Conservation (phyloP, 2,888 invertebrate genomes). For the Gibbula magus region DNA sequence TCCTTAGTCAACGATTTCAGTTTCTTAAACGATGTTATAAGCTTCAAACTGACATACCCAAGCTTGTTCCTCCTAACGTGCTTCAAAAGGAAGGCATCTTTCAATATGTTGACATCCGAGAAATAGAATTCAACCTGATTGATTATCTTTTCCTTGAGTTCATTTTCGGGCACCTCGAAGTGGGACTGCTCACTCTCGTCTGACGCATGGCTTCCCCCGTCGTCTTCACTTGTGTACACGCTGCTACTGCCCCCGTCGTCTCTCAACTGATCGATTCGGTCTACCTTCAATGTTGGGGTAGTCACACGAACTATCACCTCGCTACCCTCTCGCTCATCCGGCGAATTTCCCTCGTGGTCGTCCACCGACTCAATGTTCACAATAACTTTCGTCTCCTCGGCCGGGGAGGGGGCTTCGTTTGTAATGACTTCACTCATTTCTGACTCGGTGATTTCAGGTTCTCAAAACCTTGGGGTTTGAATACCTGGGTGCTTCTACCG, state of each 20-base stretch:
- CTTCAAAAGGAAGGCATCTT: conserved; percentile 95
- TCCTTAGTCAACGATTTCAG: conserved; percentile 95
- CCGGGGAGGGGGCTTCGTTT: conserved; percentile 41
- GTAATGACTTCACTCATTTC: conserved; percentile 41
- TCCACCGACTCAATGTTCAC: conserved; percentile 23
- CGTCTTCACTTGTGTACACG: conserved; percentile 63
- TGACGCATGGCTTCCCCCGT: conserved; percentile 47
- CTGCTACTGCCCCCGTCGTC: conserved; percentile 58
- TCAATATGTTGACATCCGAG: conserved; percentile 94
- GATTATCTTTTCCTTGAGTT: conserved; percentile 67
- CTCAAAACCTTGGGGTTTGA: conserved; percentile 6
- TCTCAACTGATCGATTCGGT: conserved; percentile 67
- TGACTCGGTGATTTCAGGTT: conserved; percentile 5
- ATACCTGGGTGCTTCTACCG: background rate
- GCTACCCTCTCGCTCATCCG: conserved; percentile 39
- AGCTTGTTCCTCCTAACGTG: conserved; percentile 96
- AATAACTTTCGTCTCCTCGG: conserved; percentile 37
- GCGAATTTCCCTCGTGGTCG: conserved; percentile 45
- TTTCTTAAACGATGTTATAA: conserved; percentile 95
- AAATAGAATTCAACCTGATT: conserved; percentile 92
- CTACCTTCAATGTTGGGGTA: conserved; percentile 51
- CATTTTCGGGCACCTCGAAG: conserved; percentile 68
- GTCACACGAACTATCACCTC: conserved; percentile 26
- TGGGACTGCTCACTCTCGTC: conserved; percentile 55
- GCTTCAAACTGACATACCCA: conserved; percentile 94